A percentile compares a stretch with the other conserved stretches of the same genome.
Conservation (phyloP, 1,140 invertebrate genomes). For the Drosophila yakuba region DNA sequence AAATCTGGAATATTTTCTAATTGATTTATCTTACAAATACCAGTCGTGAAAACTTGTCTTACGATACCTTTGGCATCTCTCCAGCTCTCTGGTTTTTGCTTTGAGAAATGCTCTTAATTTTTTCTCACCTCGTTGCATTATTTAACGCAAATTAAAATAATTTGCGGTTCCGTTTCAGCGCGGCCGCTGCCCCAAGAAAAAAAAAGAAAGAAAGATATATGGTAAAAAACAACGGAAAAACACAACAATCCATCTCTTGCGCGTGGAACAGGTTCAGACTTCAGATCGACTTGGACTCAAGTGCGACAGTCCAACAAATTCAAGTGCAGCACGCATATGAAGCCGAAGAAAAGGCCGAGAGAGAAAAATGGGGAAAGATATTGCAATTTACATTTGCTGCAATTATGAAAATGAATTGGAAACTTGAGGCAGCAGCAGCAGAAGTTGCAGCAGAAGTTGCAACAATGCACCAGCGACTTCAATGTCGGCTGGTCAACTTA, state of each 20-base stretch:
- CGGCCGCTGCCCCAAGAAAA: constrained; percentile 51
- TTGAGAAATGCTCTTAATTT: constrained; percentile 77
- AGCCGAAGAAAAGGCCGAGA: constrained; percentile 54
- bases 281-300: constrained; percentile 54
- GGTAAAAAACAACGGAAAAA: constrained; percentile 3
- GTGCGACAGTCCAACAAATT: constrained; percentile 81
- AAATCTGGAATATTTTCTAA: neutral
- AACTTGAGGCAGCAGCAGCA: constrained; percentile 49
- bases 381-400: constrained; percentile 83
- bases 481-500: constrained; percentile 46
- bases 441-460: constrained; percentile 17
- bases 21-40: neutral
- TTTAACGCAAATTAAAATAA: constrained; percentile 84
- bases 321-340: constrained; percentile 78
- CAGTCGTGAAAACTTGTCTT: constrained; percentile 1
- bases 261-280: constrained; percentile 71
- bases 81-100: constrained; percentile 33
- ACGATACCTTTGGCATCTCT: constrained; percentile 2
- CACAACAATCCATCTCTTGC: constrained; percentile 52
- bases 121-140: constrained; percentile 83
- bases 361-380: constrained; percentile 58
- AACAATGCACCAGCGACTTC: constrained; percentile 19
- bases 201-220: neutral
- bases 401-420: constrained; percentile 83
- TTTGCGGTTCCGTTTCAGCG: constrained; percentile 81